Evolutionary conservation across 1,140 invertebrate genomes (phyloP), one percentile per base, ranked within the genome.

Genomic region (Bemisia tabaci): DNA sequence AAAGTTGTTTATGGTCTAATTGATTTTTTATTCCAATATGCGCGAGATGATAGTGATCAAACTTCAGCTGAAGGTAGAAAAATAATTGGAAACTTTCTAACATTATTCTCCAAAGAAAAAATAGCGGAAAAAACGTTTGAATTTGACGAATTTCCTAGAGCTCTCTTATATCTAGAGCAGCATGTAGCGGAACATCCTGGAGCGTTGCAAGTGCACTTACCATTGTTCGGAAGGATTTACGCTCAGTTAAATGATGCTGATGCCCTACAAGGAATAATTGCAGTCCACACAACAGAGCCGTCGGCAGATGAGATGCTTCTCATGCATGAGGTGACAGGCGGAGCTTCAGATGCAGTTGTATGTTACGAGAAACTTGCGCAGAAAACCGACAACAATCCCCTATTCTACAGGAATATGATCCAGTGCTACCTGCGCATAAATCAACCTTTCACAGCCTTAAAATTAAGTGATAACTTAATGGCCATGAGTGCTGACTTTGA

Each of bases 221-320:
- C 70, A 25, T 65, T 59, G 27, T 63, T 72, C 62, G 70, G 69
- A 27, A 85, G 89, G 77, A 87, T 91, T 71, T 90, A 91, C 74
- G 85, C 85, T 0, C 78, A 87, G 69, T 73, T 92, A 22, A 85
- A 90, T 74, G 89, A 92, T 74, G 81, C 87, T 0, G 90, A 92
- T 75, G 85, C 85, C 48, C 83, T 91, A 1, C 83, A 85, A 68
- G 89, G 87, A 26, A 85, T 87, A 12, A 77, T 88, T 66, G 83
- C 85, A 21, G 79, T 85, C 59, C 84, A 86, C 70, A 77, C 83
- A 67, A 69, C 66, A 21, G 84, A 85, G 72, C 86, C 87, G 22
- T 85, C 84, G 1, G 74, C 69, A 1, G 68, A 73, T 64, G 71
- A 74, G 59, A 72, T 69, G 58, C 69, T 91, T 65, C 74, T 91